phyloP scores from a whole-genome alignment of 2,888 invertebrate species.

The Spicauda simplicius region DNA sequence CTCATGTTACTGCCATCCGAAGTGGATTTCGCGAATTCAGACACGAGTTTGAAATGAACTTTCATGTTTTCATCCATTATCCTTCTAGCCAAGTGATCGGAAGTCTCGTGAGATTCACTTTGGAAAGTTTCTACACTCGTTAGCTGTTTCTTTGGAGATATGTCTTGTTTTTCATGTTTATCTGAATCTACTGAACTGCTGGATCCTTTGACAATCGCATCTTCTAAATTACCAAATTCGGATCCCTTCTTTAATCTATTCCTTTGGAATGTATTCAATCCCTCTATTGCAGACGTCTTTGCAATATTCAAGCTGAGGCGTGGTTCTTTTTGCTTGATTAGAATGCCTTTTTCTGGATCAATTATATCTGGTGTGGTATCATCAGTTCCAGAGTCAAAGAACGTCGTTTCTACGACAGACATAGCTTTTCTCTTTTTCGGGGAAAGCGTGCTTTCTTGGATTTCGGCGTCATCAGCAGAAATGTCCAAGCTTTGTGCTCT shows the following conservation, averaged over 20 bases:
- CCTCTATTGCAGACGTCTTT: constrained; percentile 85
- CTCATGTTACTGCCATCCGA: constrained; percentile 77
- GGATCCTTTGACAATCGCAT: constrained; percentile 87
- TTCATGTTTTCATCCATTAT: constrained; percentile 81
- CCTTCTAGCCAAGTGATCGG: constrained; percentile 74
- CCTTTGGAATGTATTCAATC: constrained; percentile 87
- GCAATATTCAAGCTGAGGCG: constrained; percentile 81
- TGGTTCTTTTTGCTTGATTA: constrained; percentile 83
- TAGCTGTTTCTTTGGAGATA: constrained; percentile 49
- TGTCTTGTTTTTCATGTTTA: constrained; percentile 60
- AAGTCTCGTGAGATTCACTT: constrained; percentile 69
- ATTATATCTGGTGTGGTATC: constrained; percentile 76
- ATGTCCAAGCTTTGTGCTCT: constrained; percentile 93
- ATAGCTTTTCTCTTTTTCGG: constrained; percentile 89
- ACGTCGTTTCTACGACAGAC: constrained; percentile 77
- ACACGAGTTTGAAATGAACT: constrained; percentile 77
- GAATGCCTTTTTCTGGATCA: constrained; percentile 65
- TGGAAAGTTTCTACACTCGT: constrained; percentile 54
- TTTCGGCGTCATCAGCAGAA: constrained; percentile 82
- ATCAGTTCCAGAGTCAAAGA: constrained; percentile 72
- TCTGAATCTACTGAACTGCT: constrained; percentile 77
- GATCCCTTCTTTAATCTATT: constrained; percentile 89
- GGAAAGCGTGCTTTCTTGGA: constrained; percentile 70
- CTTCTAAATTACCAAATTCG: constrained; percentile 91
- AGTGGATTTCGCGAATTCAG: constrained; percentile 79